Evolutionary conservation across 2,797 vertebrate genomes (phyloP).

Genomic region (Argya squamiceps): DNA sequence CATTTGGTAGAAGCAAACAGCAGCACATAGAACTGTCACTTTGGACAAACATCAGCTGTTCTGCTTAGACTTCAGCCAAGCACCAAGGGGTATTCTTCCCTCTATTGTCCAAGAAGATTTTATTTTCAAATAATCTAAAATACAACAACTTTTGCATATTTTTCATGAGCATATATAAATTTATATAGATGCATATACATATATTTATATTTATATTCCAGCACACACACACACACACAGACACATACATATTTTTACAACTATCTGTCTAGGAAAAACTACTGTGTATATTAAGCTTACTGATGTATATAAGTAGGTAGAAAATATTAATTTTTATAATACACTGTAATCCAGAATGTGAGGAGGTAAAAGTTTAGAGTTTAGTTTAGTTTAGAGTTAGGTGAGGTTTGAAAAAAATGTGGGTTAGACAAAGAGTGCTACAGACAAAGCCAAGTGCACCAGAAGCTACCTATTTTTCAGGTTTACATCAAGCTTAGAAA

Average conservation of each 20-base stretch:
- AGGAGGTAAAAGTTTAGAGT: neutral
- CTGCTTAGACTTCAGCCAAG: neutral
- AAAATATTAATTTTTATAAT: neutral
- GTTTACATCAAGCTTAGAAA: neutral
- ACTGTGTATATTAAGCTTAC: neutral
- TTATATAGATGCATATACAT: neutral
- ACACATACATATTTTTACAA: neutral
- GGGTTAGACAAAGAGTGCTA: neutral
- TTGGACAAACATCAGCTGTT: slow-evolving; percentile 1
- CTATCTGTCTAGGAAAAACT: neutral
- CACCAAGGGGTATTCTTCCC: neutral
- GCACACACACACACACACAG: neutral
- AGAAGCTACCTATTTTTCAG: neutral
- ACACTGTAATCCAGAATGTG: neutral
- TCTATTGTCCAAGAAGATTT: neutral
- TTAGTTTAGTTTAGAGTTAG: neutral
- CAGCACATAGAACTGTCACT: neutral
- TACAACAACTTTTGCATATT: neutral
- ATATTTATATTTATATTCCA: neutral
- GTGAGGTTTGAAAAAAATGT: neutral
- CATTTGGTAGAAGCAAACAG: neutral
- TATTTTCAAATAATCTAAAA: neutral
- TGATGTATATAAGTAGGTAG: neutral
- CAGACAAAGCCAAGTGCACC: neutral
- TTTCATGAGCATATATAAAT: neutral